phyloP scores from a whole-genome alignment of 2,888 invertebrate genomes.

The Drosophila fulvimacula region DNA sequence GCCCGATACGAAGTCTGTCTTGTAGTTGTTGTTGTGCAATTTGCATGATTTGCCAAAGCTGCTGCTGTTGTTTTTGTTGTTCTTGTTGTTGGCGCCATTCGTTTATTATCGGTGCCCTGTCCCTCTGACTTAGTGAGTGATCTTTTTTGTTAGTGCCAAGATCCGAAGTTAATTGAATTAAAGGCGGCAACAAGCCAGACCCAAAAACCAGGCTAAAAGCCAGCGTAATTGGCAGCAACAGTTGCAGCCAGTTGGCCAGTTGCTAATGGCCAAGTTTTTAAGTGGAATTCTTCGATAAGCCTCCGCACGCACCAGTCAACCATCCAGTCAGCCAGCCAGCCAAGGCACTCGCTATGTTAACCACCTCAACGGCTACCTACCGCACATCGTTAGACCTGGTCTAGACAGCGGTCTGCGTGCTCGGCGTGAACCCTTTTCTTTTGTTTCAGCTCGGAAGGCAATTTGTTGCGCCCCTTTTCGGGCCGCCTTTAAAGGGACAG shows the following conservation, averaged over 20 bases:
- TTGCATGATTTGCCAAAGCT: conserved; percentile 73
- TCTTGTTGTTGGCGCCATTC: conserved; percentile 70
- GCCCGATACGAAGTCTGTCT: conserved; percentile 60
- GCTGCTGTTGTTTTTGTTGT: conserved; percentile 47
- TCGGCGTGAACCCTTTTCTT: conserved; percentile 67
- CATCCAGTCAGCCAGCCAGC: conserved; percentile 11
- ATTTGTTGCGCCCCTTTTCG: conserved; percentile 66
- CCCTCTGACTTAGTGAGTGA: conserved; percentile 29
- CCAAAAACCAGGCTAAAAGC: conserved; percentile 29
- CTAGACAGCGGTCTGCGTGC: conserved; percentile 71
- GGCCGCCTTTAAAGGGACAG: conserved; percentile 34
- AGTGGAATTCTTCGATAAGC: conserved; percentile 72
- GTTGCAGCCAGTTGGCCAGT: conserved; percentile 27
- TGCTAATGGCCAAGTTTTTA: conserved; percentile 60
- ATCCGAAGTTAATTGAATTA: conserved; percentile 72
- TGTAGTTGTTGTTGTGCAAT: conserved; percentile 57
- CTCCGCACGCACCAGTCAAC: conserved; percentile 54
- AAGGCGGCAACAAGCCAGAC: conserved; percentile 41
- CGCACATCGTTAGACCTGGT: conserved; percentile 73
- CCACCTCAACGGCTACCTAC: conserved; percentile 60
- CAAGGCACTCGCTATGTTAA: not conserved
- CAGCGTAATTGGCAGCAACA: conserved; percentile 59
- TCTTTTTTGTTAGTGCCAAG: conserved; percentile 52
- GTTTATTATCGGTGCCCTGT: conserved; percentile 58
- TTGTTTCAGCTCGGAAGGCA: conserved; percentile 30